Evolutionary conservation across 2,113 vertebrate species (phyloP), one percentile per base, ranked within the genome.

Genomic region (Phylloscopus trochiloides): DNA sequence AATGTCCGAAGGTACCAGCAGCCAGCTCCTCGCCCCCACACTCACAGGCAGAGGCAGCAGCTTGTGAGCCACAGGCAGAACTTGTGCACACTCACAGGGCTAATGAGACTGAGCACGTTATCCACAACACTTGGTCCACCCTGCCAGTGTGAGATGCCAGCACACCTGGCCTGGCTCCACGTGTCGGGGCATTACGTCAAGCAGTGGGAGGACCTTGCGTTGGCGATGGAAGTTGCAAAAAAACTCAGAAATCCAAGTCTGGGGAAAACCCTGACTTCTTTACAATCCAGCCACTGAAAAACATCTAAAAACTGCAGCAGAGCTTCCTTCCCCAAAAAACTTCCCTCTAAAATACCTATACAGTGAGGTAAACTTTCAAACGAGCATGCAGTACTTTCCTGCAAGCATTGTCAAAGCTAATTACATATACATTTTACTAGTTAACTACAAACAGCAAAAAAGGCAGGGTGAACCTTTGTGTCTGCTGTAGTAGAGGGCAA

Each of bases 1-100:
- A 45, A 45, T 0, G 1, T 24, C 51, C 3, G 0, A 34, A 62
- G 51, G 17, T 3, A 32, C 1, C 65, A 47, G 52, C 31, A 55
- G 34, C 15, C 0, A 0, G 21, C 38, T 84, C 45, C 57, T 71
- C 0, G 0, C 1, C 17, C 16, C 6, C 7, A 10, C 22, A 10
- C 4, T 3, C 40, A 10, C 29, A 26, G 77, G 40, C 63, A 77
- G 55, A 51, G 34, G 38, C 59, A 78, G 43, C 3, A 9, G 3
- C 45, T 74, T n/a, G 34, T 29, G 28, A 71, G 67, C 59, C 83
- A 62, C 0, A 0, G 59, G 72, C 55, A 90, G 48, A 32, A 71
- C 18, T n/a, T 84, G 57, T 63, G 40, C 68, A 38, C 0, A 0
- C 58, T 75, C 55, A 51, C 47, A 2, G 34, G 26, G 47, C 28